phyloP scores from a whole-genome alignment of 2,888 invertebrate genomes.

The Pseudoips prasinana region DNA sequence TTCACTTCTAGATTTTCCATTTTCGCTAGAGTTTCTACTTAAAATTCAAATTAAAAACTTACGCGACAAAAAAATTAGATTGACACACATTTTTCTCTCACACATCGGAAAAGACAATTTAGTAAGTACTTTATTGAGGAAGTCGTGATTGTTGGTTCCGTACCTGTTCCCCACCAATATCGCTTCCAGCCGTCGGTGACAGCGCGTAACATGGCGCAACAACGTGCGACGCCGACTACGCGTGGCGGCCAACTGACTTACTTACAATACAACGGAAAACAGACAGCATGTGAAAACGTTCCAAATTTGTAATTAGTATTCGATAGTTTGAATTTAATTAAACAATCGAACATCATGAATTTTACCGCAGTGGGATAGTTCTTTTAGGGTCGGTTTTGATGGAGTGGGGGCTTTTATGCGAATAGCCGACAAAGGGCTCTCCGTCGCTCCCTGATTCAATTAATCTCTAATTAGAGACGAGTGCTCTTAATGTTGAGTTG shows the following conservation, averaged over 20 bases:
- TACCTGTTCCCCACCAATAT: slow-evolving; percentile 80
- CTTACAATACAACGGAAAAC: slow-evolving; percentile 26
- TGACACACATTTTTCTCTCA: slow-evolving; percentile 26
- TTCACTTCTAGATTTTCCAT: slow-evolving; percentile 9
- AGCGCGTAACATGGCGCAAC: slow-evolving; percentile 70
- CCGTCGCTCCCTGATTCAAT: slow-evolving; percentile 68
- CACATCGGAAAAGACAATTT: slow-evolving; percentile 42
- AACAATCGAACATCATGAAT: slow-evolving; percentile 16
- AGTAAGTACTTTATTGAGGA: slow-evolving; percentile 56
- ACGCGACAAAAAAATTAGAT: background rate
- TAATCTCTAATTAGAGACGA: slow-evolving; percentile 76
- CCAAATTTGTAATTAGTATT: slow-evolving; percentile 38
- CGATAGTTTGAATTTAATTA: slow-evolving; percentile 10
- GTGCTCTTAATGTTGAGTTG: slow-evolving; percentile 75
- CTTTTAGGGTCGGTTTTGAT: slow-evolving; percentile 30
- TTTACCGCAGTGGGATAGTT: slow-evolving; percentile 21
- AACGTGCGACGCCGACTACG: slow-evolving; percentile 68
- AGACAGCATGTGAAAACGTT: slow-evolving; percentile 38
- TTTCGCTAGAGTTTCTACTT: slow-evolving; percentile 14
- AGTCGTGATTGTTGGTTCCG: slow-evolving; percentile 64
- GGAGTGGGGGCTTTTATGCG: slow-evolving; percentile 39
- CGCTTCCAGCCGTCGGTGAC: slow-evolving; percentile 74
- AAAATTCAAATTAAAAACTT: slow-evolving; percentile 6
- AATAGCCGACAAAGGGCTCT: slow-evolving; percentile 56
- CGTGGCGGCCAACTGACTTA: slow-evolving; percentile 64